phyloP scores from a whole-genome alignment of 1,140 invertebrate genomes.

The Megalonaias nervosa region DNA sequence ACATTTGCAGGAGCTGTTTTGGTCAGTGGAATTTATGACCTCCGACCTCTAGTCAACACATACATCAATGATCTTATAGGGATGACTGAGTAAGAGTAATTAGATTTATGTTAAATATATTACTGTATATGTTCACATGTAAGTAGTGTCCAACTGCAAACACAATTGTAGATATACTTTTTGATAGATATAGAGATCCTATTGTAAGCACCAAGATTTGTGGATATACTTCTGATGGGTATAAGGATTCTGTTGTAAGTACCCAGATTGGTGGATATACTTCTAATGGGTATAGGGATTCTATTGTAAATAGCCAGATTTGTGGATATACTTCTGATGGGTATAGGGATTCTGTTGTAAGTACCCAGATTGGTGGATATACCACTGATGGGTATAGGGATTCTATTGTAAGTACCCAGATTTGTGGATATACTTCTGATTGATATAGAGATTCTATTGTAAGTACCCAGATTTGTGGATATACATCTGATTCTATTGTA shows the following conservation, averaged over 20 bases:
- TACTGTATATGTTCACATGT: neutral
- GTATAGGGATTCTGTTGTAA: too few relatives aligned
- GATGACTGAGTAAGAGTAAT: conserved; percentile 55
- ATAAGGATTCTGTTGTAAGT: too few relatives aligned
- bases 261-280: neutral
- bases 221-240: neutral
- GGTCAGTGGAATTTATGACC: conserved; percentile 63
- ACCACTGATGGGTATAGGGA: neutral
- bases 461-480: neutral
- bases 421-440: neutral
- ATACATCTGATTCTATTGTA: neutral
- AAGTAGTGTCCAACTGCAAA: too few relatives aligned
- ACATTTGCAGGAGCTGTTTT: conserved; percentile 57
- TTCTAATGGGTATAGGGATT: too few relatives aligned
- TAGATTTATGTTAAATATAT: neutral
- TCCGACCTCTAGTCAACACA: conserved; percentile 58
- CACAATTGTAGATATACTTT: neutral
- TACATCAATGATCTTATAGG: conserved; percentile 60
- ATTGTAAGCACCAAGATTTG: neutral
- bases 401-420: neutral
- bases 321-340: neutral
- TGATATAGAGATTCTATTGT: too few relatives aligned
- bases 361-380: neutral
- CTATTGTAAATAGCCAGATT: neutral
- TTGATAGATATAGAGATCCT: neutral